Percentiles rank a stretch among this genome's conserved stretches.
These are phyloP conservation scores for Phymatocera aterrima DNA, from an alignment of 2,888 invertebrate species.

Conservation along the genomic window DNA sequence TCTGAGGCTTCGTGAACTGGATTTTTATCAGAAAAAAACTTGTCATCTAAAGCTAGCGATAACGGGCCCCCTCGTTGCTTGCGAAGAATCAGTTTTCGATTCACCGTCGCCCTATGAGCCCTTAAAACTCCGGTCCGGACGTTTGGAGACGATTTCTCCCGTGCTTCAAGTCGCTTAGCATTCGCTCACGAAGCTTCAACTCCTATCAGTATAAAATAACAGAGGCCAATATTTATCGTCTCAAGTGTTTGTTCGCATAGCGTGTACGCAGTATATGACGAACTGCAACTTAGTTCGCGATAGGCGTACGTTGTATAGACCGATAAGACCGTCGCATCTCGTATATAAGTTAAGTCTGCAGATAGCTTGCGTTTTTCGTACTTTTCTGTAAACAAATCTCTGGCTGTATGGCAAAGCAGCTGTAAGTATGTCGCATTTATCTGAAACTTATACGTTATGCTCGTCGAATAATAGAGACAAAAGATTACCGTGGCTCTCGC, in stretches of 20 bases:
- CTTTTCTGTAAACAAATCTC: no score
- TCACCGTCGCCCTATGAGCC: slow-evolving; percentile 2
- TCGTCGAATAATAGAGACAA: no score
- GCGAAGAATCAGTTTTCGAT: slow-evolving; percentile 20
- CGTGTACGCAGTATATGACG: no score
- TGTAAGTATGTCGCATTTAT: no score
- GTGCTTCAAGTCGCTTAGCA: not conserved
- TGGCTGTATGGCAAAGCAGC: no score
- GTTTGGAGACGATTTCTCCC: not conserved
- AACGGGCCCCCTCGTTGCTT: not conserved
- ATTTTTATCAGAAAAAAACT: slow-evolving; percentile 59
- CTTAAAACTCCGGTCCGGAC: not conserved
- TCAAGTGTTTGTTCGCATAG: slow-evolving; percentile 21
- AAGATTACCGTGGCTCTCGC: not conserved
- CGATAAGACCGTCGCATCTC: slow-evolving; percentile 14
- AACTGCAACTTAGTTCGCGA: not conserved
- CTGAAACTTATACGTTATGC: no score
- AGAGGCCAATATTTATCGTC: not conserved
- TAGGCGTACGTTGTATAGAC: not conserved
- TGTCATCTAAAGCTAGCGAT: slow-evolving; percentile 26
- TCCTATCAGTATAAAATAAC: not conserved
- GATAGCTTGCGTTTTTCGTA: not conserved
- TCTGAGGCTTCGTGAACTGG: slow-evolving; percentile 56
- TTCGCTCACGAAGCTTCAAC: not conserved
- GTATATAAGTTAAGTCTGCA: not conserved